Percentiles rank a stretch among this genome's conserved stretches.
These are phyloP conservation scores for Psammodynastes pulverulentus DNA, from an alignment of 2,113 vertebrate species.

Conservation along the genomic window DNA sequence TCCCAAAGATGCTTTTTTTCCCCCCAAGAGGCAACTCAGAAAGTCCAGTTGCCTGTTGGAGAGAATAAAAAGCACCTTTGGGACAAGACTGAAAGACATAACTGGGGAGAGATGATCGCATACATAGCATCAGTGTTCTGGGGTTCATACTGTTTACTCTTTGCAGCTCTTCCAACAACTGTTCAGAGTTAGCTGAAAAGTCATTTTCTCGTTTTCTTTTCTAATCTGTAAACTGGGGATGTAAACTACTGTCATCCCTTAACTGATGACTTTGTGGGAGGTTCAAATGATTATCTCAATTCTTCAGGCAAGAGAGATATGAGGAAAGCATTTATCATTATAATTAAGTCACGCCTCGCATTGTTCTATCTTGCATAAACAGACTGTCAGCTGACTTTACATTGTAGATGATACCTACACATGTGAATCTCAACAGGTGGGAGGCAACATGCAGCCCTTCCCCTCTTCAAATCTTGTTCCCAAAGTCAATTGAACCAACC, in stretches of 20 bases:
- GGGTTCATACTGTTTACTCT: constrained; percentile 21
- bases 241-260: neutral
- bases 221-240: neutral
- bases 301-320: neutral
- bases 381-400: neutral
- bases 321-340: neutral
- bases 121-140: constrained; percentile 13
- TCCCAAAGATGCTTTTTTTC: too few species aligned
- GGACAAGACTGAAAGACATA: neutral
- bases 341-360: constrained; percentile 7
- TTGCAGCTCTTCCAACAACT: constrained; percentile 16
- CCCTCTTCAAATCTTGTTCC: neutral
- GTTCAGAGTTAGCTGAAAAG: constrained; percentile 1
- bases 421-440: neutral
- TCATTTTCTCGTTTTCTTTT: constrained; percentile 18
- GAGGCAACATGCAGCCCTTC: neutral
- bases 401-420: neutral
- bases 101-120: neutral
- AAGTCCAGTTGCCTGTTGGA: too few species aligned
- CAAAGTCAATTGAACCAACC: neutral
- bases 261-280: neutral
- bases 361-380: constrained; percentile 23
- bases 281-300: neutral
- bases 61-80: too few species aligned
- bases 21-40: too few species aligned